phyloP scores from a whole-genome alignment of 2,888 invertebrate species.

The Cosmia trapezina region DNA sequence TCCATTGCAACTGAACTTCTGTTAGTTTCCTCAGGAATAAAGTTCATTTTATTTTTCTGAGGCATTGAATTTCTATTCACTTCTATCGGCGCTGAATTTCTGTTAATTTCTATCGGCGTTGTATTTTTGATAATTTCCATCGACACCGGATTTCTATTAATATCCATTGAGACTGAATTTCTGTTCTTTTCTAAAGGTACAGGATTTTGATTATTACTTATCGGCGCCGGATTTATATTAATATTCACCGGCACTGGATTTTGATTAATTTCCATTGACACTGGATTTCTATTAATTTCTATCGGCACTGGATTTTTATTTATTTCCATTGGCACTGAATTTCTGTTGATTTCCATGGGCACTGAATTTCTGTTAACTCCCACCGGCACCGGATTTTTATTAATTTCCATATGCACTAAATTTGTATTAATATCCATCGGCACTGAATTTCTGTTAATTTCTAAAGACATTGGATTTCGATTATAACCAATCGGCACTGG shows the following conservation, averaged over 20 bases:
- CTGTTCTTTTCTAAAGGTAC: rapidly evolving
- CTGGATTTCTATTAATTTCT: neutral
- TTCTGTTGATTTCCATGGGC: neutral
- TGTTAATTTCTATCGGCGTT: neutral
- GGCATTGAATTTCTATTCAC: neutral
- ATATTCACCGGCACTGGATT: neutral
- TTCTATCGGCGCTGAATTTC: neutral
- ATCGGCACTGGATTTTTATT: neutral
- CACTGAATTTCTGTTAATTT: neutral
- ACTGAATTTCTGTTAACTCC: neutral
- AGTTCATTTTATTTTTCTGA: neutral
- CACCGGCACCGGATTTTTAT: neutral
- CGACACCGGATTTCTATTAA: neutral
- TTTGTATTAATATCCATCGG: neutral
- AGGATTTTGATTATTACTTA: neutral
- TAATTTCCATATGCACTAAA: neutral
- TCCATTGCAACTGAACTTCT: neutral
- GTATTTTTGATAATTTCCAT: neutral
- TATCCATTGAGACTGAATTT: neutral
- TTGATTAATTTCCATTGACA: no score
- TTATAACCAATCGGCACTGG: neutral
- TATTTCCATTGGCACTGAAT: neutral
- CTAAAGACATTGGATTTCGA: neutral
- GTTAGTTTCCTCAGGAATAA: slow-evolving; percentile 5
- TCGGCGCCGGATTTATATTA: neutral